Conservation (phyloP, 2,113 vertebrate genomes). For the Hiodon tergisus region DNA sequence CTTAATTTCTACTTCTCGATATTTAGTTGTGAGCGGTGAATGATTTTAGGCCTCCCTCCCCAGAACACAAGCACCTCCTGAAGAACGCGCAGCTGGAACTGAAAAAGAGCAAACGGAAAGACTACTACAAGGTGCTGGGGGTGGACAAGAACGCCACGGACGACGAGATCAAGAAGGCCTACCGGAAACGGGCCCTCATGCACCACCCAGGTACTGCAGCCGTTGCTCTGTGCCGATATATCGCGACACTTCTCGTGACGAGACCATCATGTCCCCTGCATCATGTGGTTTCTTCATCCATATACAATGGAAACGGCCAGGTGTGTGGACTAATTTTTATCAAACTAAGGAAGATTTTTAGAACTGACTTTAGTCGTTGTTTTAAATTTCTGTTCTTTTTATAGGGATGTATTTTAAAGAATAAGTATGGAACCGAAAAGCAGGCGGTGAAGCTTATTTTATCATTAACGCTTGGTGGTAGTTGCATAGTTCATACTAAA, state of each 20-base stretch:
- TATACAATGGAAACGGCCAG: no score
- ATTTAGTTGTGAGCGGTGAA: not conserved
- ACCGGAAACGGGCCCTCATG: conserved; percentile 91
- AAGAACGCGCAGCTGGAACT: conserved; percentile 88
- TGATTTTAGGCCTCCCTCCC: conserved; percentile 14
- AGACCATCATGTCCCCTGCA: not conserved
- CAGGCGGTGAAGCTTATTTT: no score
- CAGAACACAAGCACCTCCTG: conserved; percentile 89
- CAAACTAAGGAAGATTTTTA: no score
- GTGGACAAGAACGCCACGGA: conserved; percentile 87
- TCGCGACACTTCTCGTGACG: not conserved
- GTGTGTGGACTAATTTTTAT: no score
- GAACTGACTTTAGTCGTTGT: no score
- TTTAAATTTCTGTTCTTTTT: no score
- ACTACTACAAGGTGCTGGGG: conserved; percentile 93
- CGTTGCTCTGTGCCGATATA: no score
- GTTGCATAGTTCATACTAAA: no score
- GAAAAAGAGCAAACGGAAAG: conserved; percentile 95
- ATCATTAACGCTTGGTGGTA: no score
- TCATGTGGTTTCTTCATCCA: no score
- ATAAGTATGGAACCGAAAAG: no score
- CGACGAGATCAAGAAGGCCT: conserved; percentile 94
- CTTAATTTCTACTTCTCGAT: not conserved
- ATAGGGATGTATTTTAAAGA: no score
- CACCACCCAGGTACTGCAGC: conserved; percentile 82